Base-by-base conservation (phyloP, 2,888 invertebrate genomes). In the Drosophila lacicola region DNA sequence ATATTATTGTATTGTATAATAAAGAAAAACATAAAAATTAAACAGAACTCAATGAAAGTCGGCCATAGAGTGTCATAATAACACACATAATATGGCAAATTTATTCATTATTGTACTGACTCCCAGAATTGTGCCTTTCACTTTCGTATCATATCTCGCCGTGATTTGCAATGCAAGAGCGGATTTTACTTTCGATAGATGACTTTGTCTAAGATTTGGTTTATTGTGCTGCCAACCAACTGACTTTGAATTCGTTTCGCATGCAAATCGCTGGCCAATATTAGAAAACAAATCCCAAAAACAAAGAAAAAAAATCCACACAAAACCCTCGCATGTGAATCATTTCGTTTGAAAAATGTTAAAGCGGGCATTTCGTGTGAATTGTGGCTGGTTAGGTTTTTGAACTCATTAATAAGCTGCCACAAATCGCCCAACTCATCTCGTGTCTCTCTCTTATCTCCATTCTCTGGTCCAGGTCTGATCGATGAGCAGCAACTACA, bases 401-500 rank as follows among this genome's bases (percentile, higher is more conserved):
- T 80, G 65, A 82, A 73, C 70, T 66, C 71, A 69, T 82, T 71
- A 54, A 81, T 67, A 62, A 68, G 44, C 64, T 57, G 54, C 44
- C 70, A 39, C 42, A 58, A 21, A 21, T 21, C 5, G 4, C 5
- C 71, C 66, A 69, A 63, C 47, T 56, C 42, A 42, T 13, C 54
- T 50, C 10, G 13, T 50, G 21, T 63, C 45, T 36, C 19, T 65
- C 45, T 41, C 34, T 62, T 41, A 29, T 29, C 2, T 29, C 2
- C 36, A 56, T 42, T 39, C 42, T 64, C 45, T 19, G 37, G 39
- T 5, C 6, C 64, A 82, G 89, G 74, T 84, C 80, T 87, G 70
- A 83, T 83, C 88, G 70, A 83, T 83, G 83, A 89, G 57, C 88
- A 78, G 68, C 74, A 78, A 58, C 57, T 89, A 84, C 37, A 89